Conservation (phyloP, 2,113 vertebrate genomes). For the Axis porcinus region DNA sequence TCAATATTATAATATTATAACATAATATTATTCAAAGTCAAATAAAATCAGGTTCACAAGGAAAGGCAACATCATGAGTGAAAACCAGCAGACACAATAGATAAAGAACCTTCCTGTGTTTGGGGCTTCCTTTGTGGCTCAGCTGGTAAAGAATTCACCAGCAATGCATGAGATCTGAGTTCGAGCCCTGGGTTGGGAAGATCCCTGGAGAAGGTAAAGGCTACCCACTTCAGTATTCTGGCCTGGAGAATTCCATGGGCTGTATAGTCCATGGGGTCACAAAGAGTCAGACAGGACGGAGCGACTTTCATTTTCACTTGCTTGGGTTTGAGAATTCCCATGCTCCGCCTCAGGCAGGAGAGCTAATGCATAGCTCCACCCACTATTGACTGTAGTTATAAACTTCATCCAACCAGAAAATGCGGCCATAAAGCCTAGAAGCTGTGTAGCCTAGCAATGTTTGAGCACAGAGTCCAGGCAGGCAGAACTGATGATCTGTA, state of each 20-base stretch:
- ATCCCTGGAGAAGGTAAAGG: neutral
- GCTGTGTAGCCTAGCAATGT: neutral
- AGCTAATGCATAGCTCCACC: neutral
- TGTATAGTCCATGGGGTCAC: neutral
- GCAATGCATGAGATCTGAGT: neutral
- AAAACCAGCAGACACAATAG: neutral
- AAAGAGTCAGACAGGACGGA: neutral
- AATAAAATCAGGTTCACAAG: neutral
- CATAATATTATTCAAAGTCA: neutral
- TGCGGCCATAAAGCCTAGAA: neutral
- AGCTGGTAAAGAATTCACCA: neutral
- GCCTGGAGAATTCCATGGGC: neutral
- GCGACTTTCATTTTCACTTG: neutral
- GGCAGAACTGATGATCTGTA: neutral
- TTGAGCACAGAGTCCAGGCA: neutral
- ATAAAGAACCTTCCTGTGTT: neutral
- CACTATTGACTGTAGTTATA: neutral
- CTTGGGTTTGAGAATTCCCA: neutral
- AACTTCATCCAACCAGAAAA: neutral
- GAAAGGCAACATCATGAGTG: neutral
- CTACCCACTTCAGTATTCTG: neutral
- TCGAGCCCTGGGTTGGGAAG: neutral
- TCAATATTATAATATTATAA: no score
- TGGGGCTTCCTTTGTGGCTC: neutral
- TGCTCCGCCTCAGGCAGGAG: neutral